A percentile compares a stretch with the other conserved stretches of the same genome.
Evolutionary conservation across 1,140 invertebrate species (phyloP).

Genomic region (Trachymyrmex cornetzi): DNA sequence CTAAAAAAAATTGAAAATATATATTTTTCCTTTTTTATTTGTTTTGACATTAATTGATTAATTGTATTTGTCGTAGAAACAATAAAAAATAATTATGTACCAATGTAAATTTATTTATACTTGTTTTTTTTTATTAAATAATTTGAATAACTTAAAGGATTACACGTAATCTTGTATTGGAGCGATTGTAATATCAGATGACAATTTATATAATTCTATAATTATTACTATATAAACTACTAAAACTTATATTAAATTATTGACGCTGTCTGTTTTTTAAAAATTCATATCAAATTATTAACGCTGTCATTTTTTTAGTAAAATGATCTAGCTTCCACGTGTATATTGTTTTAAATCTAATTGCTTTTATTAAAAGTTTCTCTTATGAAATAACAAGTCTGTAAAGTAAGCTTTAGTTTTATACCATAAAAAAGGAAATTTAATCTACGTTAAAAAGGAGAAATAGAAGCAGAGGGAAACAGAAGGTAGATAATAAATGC

Average conservation of each 20-base stretch:
- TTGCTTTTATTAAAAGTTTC: conserved; percentile 26
- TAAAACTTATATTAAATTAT: too few relatives aligned
- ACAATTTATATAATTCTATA: neutral
- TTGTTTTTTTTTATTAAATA: neutral
- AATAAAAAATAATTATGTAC: neutral
- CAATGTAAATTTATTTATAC: neutral
- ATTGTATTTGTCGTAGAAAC: neutral
- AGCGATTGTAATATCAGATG: neutral
- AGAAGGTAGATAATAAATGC: conserved; percentile 43
- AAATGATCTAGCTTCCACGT: neutral
- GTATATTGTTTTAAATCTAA: neutral
- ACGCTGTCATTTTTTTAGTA: neutral
- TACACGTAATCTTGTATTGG: neutral
- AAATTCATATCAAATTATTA: neutral
- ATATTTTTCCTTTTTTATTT: neutral
- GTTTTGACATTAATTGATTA: neutral
- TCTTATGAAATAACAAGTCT: neutral
- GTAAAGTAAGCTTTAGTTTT: conserved; percentile 11
- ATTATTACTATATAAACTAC: neutral
- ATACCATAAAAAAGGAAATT: conserved; percentile 31
- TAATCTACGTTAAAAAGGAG: conserved; percentile 23
- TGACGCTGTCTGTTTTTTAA: neutral
- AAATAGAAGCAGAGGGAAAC: neutral
- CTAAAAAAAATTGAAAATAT: neutral
- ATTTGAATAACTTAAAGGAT: neutral